Percentiles rank a stretch among this genome's conserved stretches.
Evolutionary conservation across 1,140 invertebrate genomes (phyloP).

Genomic region (Trichogramma pretiosum): DNA sequence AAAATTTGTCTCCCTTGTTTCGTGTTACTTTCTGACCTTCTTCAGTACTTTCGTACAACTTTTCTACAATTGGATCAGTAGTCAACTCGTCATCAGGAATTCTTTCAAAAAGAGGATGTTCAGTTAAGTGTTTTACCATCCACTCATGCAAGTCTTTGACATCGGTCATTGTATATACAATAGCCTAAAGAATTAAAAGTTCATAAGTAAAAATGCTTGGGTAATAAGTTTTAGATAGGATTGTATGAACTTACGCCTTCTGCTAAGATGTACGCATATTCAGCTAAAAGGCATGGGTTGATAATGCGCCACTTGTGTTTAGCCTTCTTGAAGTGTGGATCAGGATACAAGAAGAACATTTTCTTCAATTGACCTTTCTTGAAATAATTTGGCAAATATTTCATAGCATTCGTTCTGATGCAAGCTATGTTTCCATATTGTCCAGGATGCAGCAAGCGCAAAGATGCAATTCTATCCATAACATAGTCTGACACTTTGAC

Average conservation of each 20-base stretch:
- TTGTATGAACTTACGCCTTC: constrained; percentile 57
- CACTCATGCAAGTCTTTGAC: constrained; percentile 95
- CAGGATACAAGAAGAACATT: constrained; percentile 99
- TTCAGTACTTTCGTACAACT: constrained; percentile 88
- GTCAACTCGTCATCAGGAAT: constrained; percentile 64
- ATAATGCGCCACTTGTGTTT: constrained; percentile 99
- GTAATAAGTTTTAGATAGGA: constrained; percentile 3
- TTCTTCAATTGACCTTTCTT: constrained; percentile 91
- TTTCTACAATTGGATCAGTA: constrained; percentile 74
- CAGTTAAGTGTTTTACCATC: constrained; percentile 88
- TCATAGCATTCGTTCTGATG: constrained; percentile 96
- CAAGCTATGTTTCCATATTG: constrained; percentile 92
- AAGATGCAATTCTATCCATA: constrained; percentile 83
- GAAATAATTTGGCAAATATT: constrained; percentile 96
- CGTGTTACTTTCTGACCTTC: constrained; percentile 97
- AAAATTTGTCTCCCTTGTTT: constrained; percentile 88
- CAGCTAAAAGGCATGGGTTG: constrained; percentile 81
- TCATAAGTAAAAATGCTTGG: constrained; percentile 10
- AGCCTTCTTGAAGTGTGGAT: constrained; percentile 98
- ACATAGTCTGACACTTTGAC: constrained; percentile 99
- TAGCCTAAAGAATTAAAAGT: constrained; percentile 53
- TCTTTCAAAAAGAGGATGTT: constrained; percentile 84
- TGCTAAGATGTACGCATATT: constrained; percentile 91
- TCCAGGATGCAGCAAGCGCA: constrained; percentile 66
- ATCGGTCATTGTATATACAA: constrained; percentile 96